phyloP scores from a whole-genome alignment of 2,888 invertebrate genomes.

The Theodoxus fluviatilis region DNA sequence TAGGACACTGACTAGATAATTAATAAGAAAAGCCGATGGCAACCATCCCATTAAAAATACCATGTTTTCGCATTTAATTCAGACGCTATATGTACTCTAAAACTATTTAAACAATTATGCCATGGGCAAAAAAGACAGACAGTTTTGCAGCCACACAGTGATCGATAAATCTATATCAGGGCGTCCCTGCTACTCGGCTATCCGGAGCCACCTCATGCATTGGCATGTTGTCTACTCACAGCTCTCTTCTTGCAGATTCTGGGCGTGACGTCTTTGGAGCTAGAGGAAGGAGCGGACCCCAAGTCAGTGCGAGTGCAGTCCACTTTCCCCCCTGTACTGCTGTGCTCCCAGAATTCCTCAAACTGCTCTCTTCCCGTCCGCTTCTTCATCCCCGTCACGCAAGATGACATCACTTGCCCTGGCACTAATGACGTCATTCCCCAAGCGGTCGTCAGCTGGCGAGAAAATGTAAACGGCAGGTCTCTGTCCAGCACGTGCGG shows the following conservation, averaged over 20 bases:
- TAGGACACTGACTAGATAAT: too few relatives aligned
- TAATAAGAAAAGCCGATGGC: too few relatives aligned
- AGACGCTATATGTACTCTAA: too few relatives aligned
- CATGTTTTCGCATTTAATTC: too few relatives aligned
- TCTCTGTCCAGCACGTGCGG: conserved; percentile 31
- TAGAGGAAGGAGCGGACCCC: conserved; percentile 38
- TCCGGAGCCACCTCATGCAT: too few relatives aligned
- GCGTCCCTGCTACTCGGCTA: too few relatives aligned
- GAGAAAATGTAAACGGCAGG: background rate
- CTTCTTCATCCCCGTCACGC: conserved; percentile 16
- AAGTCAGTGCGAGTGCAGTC: conserved; percentile 35
- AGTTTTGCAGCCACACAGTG: too few relatives aligned
- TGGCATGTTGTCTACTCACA: background rate
- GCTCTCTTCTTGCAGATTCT: conserved; percentile 20
- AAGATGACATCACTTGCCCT: conserved; percentile 31
- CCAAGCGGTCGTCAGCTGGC: conserved; percentile 33
- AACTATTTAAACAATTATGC: too few relatives aligned
- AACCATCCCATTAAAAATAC: too few relatives aligned
- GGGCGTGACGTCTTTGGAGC: conserved; percentile 29
- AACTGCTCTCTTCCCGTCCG: conserved; percentile 25
- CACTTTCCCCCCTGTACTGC: conserved; percentile 37
- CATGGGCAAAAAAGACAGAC: too few relatives aligned
- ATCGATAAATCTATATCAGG: too few relatives aligned
- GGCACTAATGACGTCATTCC: conserved; percentile 27
- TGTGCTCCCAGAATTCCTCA: conserved; percentile 34